Evolutionary conservation across 2,888 invertebrate species (phyloP).

Genomic region (Drosophila emarginata): DNA sequence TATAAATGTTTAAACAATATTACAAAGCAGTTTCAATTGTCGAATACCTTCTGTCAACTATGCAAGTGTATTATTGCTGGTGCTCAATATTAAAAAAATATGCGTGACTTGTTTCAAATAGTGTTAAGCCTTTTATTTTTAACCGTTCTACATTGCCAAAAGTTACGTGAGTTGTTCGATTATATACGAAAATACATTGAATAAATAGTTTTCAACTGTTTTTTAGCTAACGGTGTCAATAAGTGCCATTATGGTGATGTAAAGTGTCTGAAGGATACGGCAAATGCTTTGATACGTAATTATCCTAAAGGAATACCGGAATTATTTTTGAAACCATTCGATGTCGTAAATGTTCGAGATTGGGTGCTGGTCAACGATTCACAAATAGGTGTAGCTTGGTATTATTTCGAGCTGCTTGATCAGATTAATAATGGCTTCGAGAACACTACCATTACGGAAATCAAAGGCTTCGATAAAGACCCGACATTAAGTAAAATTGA

Average conservation of each 20-base stretch:
- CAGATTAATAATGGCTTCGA: conserved; percentile 65
- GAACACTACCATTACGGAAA: conserved; percentile 61
- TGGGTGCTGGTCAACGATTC: conserved; percentile 45
- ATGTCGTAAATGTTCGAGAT: conserved; percentile 49
- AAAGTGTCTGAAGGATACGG: conserved; percentile 62
- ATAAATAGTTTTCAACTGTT: neutral
- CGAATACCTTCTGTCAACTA: conserved; percentile 11
- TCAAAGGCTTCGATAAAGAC: conserved; percentile 55
- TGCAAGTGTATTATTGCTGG: conserved; percentile 31
- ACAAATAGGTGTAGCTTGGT: conserved; percentile 46
- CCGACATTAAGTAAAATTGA: conserved; percentile 51
- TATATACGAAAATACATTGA: neutral
- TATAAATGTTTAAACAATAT: conserved; percentile 14
- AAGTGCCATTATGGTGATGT: conserved; percentile 64
- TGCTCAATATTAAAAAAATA: conserved; percentile 8
- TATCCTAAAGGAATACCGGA: conserved; percentile 71
- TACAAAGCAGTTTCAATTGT: conserved; percentile 21
- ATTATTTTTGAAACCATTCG: conserved; percentile 67
- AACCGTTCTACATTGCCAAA: conserved; percentile 25
- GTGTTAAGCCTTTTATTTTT: conserved; percentile 32
- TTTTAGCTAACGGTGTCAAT: conserved; percentile 42
- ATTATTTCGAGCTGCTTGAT: conserved; percentile 52
- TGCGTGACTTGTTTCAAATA: conserved; percentile 31
- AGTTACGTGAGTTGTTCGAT: conserved; percentile 39
- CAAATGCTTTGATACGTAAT: conserved; percentile 55